A percentile compares a stretch with the other conserved stretches of the same genome.
Evolutionary conservation across 2,797 vertebrate species (phyloP).

Genomic region (Sebastolobus altivelis): DNA sequence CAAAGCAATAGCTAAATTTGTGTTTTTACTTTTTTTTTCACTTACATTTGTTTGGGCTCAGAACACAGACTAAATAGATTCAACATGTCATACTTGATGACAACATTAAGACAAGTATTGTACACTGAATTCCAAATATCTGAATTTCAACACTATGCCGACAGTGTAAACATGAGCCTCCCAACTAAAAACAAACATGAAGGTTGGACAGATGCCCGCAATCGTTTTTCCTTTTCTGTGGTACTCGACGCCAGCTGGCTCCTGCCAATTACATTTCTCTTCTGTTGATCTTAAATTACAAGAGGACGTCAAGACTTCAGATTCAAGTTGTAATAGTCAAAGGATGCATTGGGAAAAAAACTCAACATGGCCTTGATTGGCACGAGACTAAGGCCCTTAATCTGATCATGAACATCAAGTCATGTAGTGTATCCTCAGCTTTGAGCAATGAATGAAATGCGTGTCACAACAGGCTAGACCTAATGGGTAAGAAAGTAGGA

Average conservation of each 20-base stretch:
- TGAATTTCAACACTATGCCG: constrained; percentile 17
- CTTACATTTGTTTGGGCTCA: not conserved
- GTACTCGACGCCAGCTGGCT: not conserved
- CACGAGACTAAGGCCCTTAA: not conserved
- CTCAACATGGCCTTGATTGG: not conserved
- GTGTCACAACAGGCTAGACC: constrained; percentile 18
- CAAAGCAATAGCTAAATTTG: not conserved
- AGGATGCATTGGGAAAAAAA: not conserved
- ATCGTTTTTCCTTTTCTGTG: constrained; percentile 6
- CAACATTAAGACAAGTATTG: constrained; percentile 9
- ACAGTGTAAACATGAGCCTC: constrained; percentile 28
- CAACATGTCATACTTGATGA: not conserved
- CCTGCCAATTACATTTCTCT: constrained; percentile 25
- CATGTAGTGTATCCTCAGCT: not conserved
- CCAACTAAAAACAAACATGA: constrained; percentile 36
- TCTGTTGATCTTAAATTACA: constrained; percentile 20
- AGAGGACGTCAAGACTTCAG: constrained; percentile 9
- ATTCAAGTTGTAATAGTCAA: not conserved
- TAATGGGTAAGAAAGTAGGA: constrained; percentile 7
- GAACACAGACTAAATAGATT: not conserved
- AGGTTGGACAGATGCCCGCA: constrained; percentile 9
- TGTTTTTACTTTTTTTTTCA: not conserved
- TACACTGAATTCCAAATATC: constrained; percentile 15
- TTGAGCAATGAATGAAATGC: not conserved
- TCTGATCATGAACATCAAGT: constrained; percentile 9